Base-by-base conservation (phyloP, 2,888 invertebrate genomes). In the Acanthoscelides obtectus region DNA sequence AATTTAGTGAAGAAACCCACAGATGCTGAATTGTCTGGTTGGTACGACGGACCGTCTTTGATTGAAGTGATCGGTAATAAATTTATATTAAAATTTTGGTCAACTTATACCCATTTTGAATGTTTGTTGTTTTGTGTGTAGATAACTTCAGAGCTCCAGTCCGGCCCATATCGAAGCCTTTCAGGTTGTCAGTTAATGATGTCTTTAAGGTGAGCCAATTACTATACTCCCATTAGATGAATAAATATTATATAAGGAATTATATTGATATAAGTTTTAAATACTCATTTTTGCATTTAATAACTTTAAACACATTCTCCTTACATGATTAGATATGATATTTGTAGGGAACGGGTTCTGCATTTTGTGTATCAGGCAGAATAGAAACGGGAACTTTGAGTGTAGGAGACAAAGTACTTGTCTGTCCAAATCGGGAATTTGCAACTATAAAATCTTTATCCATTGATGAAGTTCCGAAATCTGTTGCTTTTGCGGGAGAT, bases 101-200 rank as follows among this genome's bases (percentile, higher is more conserved):
- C 0, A 6, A 45, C 20, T 64, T 64, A 64, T 5, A 69, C 17
- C 22, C 65, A 2, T 66, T 67, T 64, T 22, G 17, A 66, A n/a
- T n/a, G n/a, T n/a, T n/a, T n/a, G n/a, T n/a, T n/a, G n/a, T 72
- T 75, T 72, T 72, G 69, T 74, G 84, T 85, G 69, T 78, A 89
- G 94, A 97, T 83, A 90, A 90, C 78, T 95, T 98, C 79, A 92
- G 93, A 84, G 91, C 94, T 66, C 97, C 98, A 0, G 93, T 93
- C 78, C 90, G 98, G 71, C 93, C 94, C 12, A 90, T 98, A 4
- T 89, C 93, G 20, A 96, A 95, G 82, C 96, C 99, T 0, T 91
- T 99, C 72, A 89, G 99, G 22, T 89, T 97, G 86, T 94, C 95
- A n/a, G 90, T 99, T 0, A 94, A 94, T 83, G 99, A 99, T 87